Conservation (phyloP, 1,140 invertebrate genomes). For the Drosophila suzukii region DNA sequence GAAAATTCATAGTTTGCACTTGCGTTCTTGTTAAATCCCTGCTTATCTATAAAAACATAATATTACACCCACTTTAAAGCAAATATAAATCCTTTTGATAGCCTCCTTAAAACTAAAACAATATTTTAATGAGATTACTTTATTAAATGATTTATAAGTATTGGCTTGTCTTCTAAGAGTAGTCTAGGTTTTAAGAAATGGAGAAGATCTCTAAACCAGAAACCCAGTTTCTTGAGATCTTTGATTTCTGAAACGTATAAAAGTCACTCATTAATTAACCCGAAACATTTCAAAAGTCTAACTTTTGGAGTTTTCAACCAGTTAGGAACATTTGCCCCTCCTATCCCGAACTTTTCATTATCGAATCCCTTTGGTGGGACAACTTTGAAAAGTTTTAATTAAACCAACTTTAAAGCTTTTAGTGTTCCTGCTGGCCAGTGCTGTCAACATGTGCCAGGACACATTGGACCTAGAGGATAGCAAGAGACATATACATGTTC, state of each 20-base stretch:
- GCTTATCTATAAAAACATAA: too few species aligned
- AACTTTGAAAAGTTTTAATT: constrained; percentile 70
- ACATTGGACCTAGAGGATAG: constrained; percentile 3
- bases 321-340: constrained; percentile 22
- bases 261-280: constrained; percentile 24
- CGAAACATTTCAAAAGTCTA: constrained; percentile 7
- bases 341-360: constrained; percentile 1
- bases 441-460: constrained; percentile 54
- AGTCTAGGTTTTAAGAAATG: too few species aligned
- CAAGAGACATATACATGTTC: constrained; percentile 23
- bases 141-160: too few species aligned
- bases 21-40: too few species aligned
- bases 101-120: too few species aligned
- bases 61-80: too few species aligned
- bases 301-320: not conserved
- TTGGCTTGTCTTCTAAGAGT: too few species aligned
- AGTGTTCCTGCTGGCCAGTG: constrained; percentile 46
- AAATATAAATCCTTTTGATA: too few species aligned
- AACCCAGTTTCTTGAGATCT: not conserved
- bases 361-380: constrained; percentile 26
- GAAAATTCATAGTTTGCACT: too few species aligned
- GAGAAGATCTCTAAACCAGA: too few species aligned
- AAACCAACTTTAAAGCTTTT: constrained; percentile 78
- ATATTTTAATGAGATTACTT: too few species aligned
- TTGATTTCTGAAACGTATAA: constrained; percentile 10